phyloP scores from a whole-genome alignment of 1,140 invertebrate genomes.

The Lepidotrigona ventralis region DNA sequence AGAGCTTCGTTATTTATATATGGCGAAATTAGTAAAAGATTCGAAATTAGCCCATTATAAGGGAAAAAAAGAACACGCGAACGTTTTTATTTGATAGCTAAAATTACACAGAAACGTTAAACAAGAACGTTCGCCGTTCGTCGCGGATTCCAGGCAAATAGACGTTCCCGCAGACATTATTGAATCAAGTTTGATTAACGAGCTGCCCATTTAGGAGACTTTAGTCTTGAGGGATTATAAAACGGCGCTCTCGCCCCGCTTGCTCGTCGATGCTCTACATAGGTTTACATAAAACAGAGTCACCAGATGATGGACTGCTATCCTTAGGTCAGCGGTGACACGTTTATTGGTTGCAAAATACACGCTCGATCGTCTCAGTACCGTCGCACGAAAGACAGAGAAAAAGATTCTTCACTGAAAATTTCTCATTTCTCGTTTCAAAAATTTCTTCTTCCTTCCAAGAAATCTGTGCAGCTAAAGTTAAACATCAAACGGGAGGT shows the following conservation, averaged over 20 bases:
- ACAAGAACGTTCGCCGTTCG: conserved; percentile 24
- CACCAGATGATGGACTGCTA: conserved; percentile 58
- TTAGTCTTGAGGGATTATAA: conserved; percentile 63
- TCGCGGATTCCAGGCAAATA: conserved; percentile 36
- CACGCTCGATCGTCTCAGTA: not conserved
- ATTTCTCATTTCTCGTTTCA: not conserved
- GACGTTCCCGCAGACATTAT: conserved; percentile 46
- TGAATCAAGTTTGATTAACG: conserved; percentile 64
- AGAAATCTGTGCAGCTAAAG: not conserved
- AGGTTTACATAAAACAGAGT: conserved; percentile 47
- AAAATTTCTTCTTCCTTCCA: too few relatives aligned
- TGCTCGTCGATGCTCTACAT: conserved; percentile 42
- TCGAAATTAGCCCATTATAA: not conserved
- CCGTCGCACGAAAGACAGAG: too few relatives aligned
- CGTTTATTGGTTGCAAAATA: conserved; percentile 58
- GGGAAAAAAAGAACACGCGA: not conserved
- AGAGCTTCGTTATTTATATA: accelerated
- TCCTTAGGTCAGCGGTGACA: conserved; percentile 52
- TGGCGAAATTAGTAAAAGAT: not conserved
- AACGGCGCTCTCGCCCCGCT: conserved; percentile 44
- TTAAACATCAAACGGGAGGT: not conserved
- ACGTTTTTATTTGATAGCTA: conserved; percentile 11
- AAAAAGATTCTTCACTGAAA: not conserved
- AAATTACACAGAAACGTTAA: conserved; percentile 35
- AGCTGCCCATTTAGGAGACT: conserved; percentile 60